phyloP scores from a whole-genome alignment of 2,888 invertebrate species.

The Chrysotoxum bicinctum region DNA sequence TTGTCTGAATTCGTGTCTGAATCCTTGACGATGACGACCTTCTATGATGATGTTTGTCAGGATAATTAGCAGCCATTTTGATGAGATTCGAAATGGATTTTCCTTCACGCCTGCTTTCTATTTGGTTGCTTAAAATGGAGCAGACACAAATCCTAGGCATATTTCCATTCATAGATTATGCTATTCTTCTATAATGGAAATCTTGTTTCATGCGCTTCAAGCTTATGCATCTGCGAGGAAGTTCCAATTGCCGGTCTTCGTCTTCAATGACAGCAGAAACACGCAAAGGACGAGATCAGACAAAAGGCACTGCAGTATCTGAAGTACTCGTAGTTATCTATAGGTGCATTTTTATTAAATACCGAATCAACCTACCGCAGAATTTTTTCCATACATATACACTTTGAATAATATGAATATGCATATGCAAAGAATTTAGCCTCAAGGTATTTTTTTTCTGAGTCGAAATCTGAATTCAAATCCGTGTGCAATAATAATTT shows the following conservation, averaged over 20 bases:
- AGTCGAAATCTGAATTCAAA: slow-evolving; percentile 21
- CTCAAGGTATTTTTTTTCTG: slow-evolving; percentile 24
- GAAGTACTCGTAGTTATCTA: not conserved
- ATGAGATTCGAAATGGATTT: slow-evolving; percentile 40
- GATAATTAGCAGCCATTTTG: slow-evolving; percentile 47
- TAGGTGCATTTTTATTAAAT: slow-evolving; percentile 32
- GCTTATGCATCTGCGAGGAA: slow-evolving; percentile 21
- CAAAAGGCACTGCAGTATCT: slow-evolving; percentile 16
- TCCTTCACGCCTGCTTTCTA: not conserved
- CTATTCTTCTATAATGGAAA: slow-evolving; percentile 28
- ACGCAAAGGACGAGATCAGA: slow-evolving; percentile 22
- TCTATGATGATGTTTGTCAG: slow-evolving; percentile 28
- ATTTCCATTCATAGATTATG: slow-evolving; percentile 30
- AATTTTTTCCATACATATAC: not conserved
- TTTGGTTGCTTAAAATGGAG: slow-evolving; percentile 32
- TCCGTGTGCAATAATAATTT: slow-evolving; percentile 63
- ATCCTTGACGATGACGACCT: slow-evolving; percentile 31
- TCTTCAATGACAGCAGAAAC: slow-evolving; percentile 10
- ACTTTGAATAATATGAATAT: slow-evolving; percentile 29
- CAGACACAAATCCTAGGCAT: slow-evolving; percentile 40
- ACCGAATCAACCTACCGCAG: slow-evolving; percentile 58
- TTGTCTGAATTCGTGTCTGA: not conserved
- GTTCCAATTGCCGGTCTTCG: slow-evolving; percentile 16
- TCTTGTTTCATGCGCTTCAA: slow-evolving; percentile 27
- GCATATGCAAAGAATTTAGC: slow-evolving; percentile 38